Evolutionary conservation across 2,797 vertebrate genomes (phyloP), one percentile per base, ranked within the genome.

Genomic region (Periophthalmus magnuspinnatus): DNA sequence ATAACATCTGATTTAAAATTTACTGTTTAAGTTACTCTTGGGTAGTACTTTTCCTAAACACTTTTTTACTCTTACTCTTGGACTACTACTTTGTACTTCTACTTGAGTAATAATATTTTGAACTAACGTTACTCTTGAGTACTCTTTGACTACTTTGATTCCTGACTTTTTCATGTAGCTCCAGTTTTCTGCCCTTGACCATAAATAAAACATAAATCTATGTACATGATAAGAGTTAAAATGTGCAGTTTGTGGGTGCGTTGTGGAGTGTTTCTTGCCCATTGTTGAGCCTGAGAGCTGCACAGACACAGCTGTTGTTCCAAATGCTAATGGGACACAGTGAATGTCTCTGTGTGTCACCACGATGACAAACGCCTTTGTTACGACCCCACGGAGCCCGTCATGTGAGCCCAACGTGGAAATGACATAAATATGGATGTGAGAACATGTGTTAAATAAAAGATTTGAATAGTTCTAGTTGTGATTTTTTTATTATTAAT

Each of bases 301-400:
- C 41, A 21, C 71, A 66, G 58, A 86, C 83, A 87, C 72, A 36
- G 55, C 82, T 82, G 79, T 89, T 92, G 88, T 91, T 82, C 78
- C 36, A 11, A 58, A 87, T 92, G 90, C 71, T 85, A 91, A 93
- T 58, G 3, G 47, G 36, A 10, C 47, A 48, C 68, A 55, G 81
- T 81, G 77, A 79, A 81, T 71, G 85, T 81, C 72, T 78, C 78
- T 79, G 81, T 82, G 74, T 81, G 83, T 83, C 80, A 80, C 83
- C 74, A 2, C 24, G 69, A 83, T 74, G 82, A 87, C 84, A 84
- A 80, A 82, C 71, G 14, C 17, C 83, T 83, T 87, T 91, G 79
- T 87, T 28, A 24, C 34, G 17, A 21, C 2, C 58, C 17, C 54
- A 48, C 58, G 56, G 6, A 3, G 8, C 28, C 19, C 14, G 32